These are phyloP conservation scores for Drosophila pseudotalamancana DNA, from an alignment of 2,888 invertebrate genomes.

Conservation along the genomic window DNA sequence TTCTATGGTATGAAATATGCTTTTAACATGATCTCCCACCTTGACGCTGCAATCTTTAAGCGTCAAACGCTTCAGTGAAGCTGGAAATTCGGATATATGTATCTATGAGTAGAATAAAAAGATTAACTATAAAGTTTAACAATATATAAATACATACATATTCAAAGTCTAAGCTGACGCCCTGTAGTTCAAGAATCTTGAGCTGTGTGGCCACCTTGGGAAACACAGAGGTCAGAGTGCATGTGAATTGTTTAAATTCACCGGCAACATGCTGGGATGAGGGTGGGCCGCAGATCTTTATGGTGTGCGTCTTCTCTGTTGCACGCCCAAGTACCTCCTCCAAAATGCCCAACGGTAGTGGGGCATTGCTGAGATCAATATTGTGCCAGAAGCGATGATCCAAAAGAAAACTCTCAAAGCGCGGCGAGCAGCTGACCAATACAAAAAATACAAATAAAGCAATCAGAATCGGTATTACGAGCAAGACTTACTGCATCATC, in stretches of 20 bases:
- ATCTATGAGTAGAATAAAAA: slow-evolving; percentile 84
- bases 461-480: not conserved
- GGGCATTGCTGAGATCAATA: slow-evolving; percentile 79
- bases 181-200: slow-evolving; percentile 76
- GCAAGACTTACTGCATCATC: slow-evolving; percentile 77
- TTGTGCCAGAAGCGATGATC: slow-evolving; percentile 83
- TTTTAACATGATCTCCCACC: slow-evolving; percentile 71
- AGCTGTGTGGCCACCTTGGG: slow-evolving; percentile 73
- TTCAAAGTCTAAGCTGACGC: slow-evolving; percentile 82
- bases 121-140: not conserved
- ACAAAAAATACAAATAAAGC: slow-evolving; percentile 5
- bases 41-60: slow-evolving; percentile 80
- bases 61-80: slow-evolving; percentile 86
- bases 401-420: slow-evolving; percentile 77
- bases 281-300: slow-evolving; percentile 81
- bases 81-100: slow-evolving; percentile 88
- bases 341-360: slow-evolving; percentile 74
- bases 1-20: slow-evolving; percentile 82
- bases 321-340: slow-evolving; percentile 78
- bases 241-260: slow-evolving; percentile 75
- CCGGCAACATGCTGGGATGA: slow-evolving; percentile 72
- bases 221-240: slow-evolving; percentile 73
- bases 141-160: slow-evolving; percentile 57
- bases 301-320: slow-evolving; percentile 74
- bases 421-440: slow-evolving; percentile 76